Percentiles rank a stretch among this genome's conserved stretches.
These are phyloP conservation scores for Lepidothrix coronata DNA, from an alignment of 2,113 vertebrate species.

Conservation along the genomic window DNA sequence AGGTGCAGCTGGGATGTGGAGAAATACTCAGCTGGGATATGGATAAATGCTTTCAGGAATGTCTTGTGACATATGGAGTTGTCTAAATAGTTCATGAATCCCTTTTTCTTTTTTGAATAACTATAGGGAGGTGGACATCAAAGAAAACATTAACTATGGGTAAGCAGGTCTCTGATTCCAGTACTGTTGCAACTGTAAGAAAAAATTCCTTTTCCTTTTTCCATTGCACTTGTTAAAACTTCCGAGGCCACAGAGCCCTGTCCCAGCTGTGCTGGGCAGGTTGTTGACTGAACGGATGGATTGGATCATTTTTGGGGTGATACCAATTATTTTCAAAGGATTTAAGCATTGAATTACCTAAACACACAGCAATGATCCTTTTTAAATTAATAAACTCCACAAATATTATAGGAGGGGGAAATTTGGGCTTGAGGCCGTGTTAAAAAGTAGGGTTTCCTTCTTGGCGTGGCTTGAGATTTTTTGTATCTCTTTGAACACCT, in stretches of 20 bases:
- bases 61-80: conserved; percentile 38
- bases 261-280: background rate
- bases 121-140: conserved; percentile 83
- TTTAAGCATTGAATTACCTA: background rate
- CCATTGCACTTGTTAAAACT: conserved; percentile 14
- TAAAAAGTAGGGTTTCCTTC: background rate
- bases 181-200: conserved; percentile 32
- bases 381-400: background rate
- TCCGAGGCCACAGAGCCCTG: conserved; percentile 26
- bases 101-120: conserved; percentile 66
- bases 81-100: conserved; percentile 55
- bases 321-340: background rate
- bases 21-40: background rate
- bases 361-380: background rate
- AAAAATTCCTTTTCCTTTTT: conserved; percentile 1
- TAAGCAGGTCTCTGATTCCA: conserved; percentile 72
- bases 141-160: conserved; percentile 85
- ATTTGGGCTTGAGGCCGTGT: background rate
- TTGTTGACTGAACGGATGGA: background rate
- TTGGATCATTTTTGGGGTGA: background rate
- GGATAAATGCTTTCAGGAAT: conserved; percentile 39
- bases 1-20: conserved; percentile 3
- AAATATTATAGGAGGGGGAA: background rate
- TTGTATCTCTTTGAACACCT: background rate
- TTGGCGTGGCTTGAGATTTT: background rate